phyloP scores from a whole-genome alignment of 2,888 invertebrate species.

The Synergus umbraculus region DNA sequence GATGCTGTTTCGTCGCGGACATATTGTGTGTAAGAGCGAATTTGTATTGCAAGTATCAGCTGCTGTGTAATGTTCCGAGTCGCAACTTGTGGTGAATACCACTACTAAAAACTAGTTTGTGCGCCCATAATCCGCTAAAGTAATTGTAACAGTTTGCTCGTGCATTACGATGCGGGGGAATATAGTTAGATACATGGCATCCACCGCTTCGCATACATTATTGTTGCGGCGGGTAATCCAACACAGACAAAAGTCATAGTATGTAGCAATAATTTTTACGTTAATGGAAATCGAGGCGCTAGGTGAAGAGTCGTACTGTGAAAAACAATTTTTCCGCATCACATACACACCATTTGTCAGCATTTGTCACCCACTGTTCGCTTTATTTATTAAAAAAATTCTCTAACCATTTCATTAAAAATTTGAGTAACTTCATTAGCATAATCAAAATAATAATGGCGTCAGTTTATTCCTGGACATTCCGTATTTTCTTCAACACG shows the following conservation, averaged over 20 bases:
- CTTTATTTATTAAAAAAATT: neutral
- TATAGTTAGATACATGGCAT: slow-evolving; percentile 41
- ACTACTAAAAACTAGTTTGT: slow-evolving; percentile 41
- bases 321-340: slow-evolving; percentile 22
- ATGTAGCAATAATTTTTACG: slow-evolving; percentile 33
- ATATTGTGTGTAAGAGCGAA: slow-evolving; percentile 24
- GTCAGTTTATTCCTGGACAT: neutral
- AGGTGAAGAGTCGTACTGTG: slow-evolving; percentile 24
- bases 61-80: slow-evolving; percentile 39
- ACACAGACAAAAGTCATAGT: slow-evolving; percentile 24
- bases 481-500: slow-evolving; percentile 6
- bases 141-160: slow-evolving; percentile 42
- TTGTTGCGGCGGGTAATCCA: slow-evolving; percentile 35
- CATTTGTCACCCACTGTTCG: too few species aligned
- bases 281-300: slow-evolving; percentile 35
- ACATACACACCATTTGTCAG: neutral
- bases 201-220: slow-evolving; percentile 44
- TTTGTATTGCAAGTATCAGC: slow-evolving; percentile 41
- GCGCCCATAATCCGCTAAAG: slow-evolving; percentile 38
- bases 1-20: slow-evolving; percentile 10
- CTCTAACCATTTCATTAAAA: too few species aligned
- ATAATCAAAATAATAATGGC: neutral
- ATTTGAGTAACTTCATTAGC: neutral
- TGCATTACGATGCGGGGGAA: slow-evolving; percentile 32
- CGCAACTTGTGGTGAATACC: slow-evolving; percentile 40